phyloP scores from a whole-genome alignment of 2,888 invertebrate genomes.

The Bellardia pandia region DNA sequence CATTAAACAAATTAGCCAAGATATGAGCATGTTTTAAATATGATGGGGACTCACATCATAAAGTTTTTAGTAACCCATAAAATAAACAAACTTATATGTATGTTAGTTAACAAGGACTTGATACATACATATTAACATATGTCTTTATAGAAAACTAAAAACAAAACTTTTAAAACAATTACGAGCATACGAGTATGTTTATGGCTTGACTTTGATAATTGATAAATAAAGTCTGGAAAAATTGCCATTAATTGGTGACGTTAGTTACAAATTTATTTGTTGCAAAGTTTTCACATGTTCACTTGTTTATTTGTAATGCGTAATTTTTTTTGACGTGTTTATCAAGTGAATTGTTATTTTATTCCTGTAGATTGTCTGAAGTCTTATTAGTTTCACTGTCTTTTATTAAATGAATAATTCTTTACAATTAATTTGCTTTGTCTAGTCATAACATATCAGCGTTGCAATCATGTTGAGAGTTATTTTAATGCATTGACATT shows the following conservation, averaged over 20 bases:
- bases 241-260: background rate
- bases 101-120: background rate
- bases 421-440: background rate
- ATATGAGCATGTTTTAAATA: constrained; percentile 11
- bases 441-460: background rate
- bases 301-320: background rate
- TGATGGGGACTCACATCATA: background rate
- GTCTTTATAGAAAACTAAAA: background rate
- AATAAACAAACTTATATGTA: background rate
- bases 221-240: background rate
- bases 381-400: background rate
- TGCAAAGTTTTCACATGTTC: background rate
- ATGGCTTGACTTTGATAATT: background rate
- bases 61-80: constrained; percentile 1
- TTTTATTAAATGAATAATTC: background rate
- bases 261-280: background rate
- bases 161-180: background rate
- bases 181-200: background rate
- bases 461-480: background rate
- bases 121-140: too few relatives aligned
- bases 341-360: background rate
- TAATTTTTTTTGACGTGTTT: background rate
- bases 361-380: background rate
- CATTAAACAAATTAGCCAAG: constrained; percentile 6
- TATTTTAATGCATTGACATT: background rate